Percentiles rank a stretch among this genome's conserved stretches.
Evolutionary conservation across 2,888 invertebrate genomes (phyloP).

Genomic region (Lochmaea crataegi): DNA sequence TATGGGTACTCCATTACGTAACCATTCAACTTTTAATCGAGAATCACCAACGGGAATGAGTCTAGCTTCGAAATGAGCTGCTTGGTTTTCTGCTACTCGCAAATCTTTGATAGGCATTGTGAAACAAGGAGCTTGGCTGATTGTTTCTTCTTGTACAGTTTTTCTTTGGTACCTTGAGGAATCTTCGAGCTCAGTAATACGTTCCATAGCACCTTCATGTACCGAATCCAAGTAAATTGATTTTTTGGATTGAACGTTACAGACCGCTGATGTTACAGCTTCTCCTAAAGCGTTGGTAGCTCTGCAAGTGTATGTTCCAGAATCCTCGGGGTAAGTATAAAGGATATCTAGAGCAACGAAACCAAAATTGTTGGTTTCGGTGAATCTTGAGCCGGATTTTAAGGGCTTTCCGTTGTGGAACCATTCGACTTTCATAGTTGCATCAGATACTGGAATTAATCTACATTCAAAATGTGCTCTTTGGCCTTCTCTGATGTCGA

Average conservation of each 20-base stretch:
- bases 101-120: conserved; percentile 91
- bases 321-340: conserved; percentile 95
- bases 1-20: conserved; percentile 90
- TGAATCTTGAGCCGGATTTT: conserved; percentile 94
- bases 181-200: conserved; percentile 86
- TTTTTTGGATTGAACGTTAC: conserved; percentile 83
- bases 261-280: conserved; percentile 90
- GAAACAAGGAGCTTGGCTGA: conserved; percentile 91
- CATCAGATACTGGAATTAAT: conserved; percentile 92
- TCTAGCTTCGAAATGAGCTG: conserved; percentile 93
- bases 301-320: conserved; percentile 94
- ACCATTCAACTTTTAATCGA: conserved; percentile 92
- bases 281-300: conserved; percentile 93
- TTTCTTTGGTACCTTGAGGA: conserved; percentile 79
- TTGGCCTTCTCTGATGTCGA: conserved; percentile 94
- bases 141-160: conserved; percentile 79
- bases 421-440: conserved; percentile 95
- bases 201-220: conserved; percentile 85
- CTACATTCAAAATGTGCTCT: conserved; percentile 95
- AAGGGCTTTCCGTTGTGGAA: conserved; percentile 91
- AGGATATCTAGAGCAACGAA: conserved; percentile 97
- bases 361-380: conserved; percentile 96
- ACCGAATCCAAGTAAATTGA: conserved; percentile 90
- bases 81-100: conserved; percentile 88
- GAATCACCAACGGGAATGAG: conserved; percentile 95